These are phyloP conservation scores for Phalanger gymnotis DNA, from an alignment of 2,797 vertebrate species.

Conservation along the genomic window DNA sequence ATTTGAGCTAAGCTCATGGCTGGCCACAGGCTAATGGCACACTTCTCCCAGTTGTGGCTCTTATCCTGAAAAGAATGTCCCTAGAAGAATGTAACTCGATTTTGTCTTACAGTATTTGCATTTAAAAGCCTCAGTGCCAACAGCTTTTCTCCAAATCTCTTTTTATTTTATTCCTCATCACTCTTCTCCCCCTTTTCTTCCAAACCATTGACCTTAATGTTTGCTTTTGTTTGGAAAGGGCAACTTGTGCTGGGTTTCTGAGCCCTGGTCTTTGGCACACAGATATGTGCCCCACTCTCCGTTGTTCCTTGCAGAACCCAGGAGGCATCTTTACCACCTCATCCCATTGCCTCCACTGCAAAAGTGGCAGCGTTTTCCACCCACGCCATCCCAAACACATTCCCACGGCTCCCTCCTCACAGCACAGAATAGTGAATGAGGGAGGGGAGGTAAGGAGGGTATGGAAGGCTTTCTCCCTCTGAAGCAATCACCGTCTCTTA, in stretches of 20 bases:
- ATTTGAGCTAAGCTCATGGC: not conserved
- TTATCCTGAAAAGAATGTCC: not conserved
- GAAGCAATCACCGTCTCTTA: conserved; percentile 19
- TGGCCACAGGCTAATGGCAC: not conserved
- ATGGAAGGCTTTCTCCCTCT: not conserved
- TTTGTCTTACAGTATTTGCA: not conserved
- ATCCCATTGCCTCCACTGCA: not conserved
- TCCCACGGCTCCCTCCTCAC: not conserved
- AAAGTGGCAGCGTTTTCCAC: not conserved
- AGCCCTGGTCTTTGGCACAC: not conserved
- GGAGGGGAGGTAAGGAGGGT: not conserved
- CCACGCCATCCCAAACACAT: not conserved
- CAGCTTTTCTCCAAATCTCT: conserved; percentile 46
- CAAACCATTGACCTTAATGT: not conserved
- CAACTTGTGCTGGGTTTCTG: not conserved
- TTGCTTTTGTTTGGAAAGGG: not conserved
- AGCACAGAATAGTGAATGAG: not conserved
- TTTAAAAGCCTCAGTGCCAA: conserved; percentile 7
- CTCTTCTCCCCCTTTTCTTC: not conserved
- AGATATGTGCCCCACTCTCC: not conserved
- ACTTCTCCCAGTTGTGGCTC: conserved; percentile 34
- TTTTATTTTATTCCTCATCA: conserved; percentile 21
- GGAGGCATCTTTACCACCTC: not conserved
- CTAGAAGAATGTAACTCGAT: conserved; percentile 43
- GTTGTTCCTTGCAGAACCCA: conserved; percentile 1